Evolutionary conservation across 2,797 vertebrate species (phyloP).

Genomic region (Artibeus lituratus): DNA sequence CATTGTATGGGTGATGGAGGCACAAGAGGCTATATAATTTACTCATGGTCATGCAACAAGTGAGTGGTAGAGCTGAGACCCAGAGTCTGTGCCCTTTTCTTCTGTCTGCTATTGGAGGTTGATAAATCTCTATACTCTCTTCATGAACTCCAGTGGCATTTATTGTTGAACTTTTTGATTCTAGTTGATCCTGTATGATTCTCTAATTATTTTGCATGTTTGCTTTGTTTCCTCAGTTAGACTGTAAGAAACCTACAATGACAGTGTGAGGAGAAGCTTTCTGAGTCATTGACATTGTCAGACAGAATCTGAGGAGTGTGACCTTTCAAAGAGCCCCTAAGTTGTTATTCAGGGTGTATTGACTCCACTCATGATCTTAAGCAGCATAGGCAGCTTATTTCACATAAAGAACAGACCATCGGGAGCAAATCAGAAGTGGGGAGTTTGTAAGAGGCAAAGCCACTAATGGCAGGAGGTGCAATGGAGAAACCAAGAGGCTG

Average conservation of each 20-base stretch:
- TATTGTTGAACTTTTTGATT: not conserved
- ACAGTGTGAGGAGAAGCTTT: not conserved
- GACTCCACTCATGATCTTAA: not conserved
- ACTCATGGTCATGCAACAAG: not conserved
- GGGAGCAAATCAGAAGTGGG: not conserved
- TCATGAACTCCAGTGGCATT: fast-evolving
- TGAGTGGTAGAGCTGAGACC: not conserved
- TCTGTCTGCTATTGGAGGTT: not conserved
- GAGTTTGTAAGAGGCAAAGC: not conserved
- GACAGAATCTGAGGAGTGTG: not conserved
- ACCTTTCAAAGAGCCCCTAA: not conserved
- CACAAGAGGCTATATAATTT: fast-evolving
- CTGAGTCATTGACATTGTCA: not conserved
- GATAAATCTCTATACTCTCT: not conserved
- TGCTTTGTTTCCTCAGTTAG: not conserved
- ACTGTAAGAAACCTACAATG: not conserved
- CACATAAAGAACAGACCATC: not conserved
- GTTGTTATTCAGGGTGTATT: not conserved
- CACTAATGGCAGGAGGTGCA: not conserved
- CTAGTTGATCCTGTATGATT: not conserved
- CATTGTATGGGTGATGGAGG: not conserved
- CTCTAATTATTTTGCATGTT: not conserved
- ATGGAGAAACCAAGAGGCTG: not conserved
- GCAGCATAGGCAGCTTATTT: not conserved
- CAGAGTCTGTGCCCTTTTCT: not conserved